Evolutionary conservation across 2,113 vertebrate species (phyloP).

Genomic region (Vidua macroura): DNA sequence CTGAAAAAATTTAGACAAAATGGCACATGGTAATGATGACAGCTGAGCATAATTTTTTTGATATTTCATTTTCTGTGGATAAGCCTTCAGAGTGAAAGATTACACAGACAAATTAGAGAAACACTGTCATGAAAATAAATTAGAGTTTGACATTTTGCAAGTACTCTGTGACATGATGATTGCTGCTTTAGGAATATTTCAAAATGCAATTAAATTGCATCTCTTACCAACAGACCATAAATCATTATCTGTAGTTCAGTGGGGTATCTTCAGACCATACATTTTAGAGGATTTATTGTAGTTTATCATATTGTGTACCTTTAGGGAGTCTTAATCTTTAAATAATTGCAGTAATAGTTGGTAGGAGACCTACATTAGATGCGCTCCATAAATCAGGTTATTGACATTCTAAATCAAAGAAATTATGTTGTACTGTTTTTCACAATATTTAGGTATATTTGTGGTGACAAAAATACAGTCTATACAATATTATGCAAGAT

Average conservation of each 20-base stretch:
- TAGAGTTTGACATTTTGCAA: slow-evolving; percentile 26
- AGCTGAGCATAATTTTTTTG: background rate
- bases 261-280: background rate
- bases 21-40: background rate
- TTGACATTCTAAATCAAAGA: background rate
- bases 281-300: slow-evolving; percentile 3
- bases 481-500: background rate
- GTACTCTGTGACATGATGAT: slow-evolving; percentile 35
- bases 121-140: slow-evolving; percentile 16
- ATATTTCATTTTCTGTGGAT: slow-evolving; percentile 9
- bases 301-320: slow-evolving; percentile 3
- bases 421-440: background rate
- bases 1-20: background rate
- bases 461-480: background rate
- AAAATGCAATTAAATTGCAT: slow-evolving; percentile 25
- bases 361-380: background rate
- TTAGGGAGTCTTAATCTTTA: slow-evolving; percentile 38
- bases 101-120: slow-evolving; percentile 19
- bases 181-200: slow-evolving; percentile 24
- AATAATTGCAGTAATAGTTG: slow-evolving; percentile 23
- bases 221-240: slow-evolving; percentile 10
- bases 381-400: background rate
- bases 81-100: slow-evolving; percentile 37
- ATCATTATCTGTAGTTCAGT: slow-evolving; percentile 10
- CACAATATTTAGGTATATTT: background rate